A percentile compares a stretch with the other conserved stretches of the same genome.
Evolutionary conservation across 2,797 vertebrate species (phyloP).

Genomic region (Xenops minutus): DNA sequence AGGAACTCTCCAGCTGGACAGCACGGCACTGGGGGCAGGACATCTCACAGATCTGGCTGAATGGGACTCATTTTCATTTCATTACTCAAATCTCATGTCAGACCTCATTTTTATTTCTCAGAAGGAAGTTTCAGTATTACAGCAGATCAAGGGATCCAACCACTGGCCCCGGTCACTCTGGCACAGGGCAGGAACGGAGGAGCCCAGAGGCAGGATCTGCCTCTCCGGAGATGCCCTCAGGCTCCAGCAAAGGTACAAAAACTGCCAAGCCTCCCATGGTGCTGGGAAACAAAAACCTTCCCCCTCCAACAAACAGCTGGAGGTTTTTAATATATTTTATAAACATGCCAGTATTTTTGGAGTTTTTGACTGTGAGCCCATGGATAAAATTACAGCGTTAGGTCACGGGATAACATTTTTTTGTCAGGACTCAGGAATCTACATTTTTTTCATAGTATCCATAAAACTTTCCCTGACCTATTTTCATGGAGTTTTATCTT

Average conservation of each 20-base stretch:
- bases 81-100: fast-evolving
- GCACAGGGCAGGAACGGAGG: not conserved
- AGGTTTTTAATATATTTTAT: not conserved
- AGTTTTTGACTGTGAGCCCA: not conserved
- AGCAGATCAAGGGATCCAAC: not conserved
- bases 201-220: not conserved
- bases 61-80: fast-evolving
- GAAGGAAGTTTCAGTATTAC: not conserved
- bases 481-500: not conserved
- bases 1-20: not conserved
- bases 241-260: not conserved
- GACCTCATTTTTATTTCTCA: not conserved
- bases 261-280: fast-evolving
- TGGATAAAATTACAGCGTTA: not conserved
- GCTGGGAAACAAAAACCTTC: not conserved
- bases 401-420: not conserved
- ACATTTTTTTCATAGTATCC: constrained; percentile 1
- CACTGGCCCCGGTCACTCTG: fast-evolving
- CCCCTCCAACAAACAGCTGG: not conserved
- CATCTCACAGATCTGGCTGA: not conserved
- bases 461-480: constrained; percentile 39
- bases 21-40: not conserved
- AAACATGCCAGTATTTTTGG: not conserved
- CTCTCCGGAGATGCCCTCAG: not conserved
- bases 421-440: constrained; percentile 8